Conservation (phyloP, 2,888 invertebrate species). For the Sthenelais limicola region DNA sequence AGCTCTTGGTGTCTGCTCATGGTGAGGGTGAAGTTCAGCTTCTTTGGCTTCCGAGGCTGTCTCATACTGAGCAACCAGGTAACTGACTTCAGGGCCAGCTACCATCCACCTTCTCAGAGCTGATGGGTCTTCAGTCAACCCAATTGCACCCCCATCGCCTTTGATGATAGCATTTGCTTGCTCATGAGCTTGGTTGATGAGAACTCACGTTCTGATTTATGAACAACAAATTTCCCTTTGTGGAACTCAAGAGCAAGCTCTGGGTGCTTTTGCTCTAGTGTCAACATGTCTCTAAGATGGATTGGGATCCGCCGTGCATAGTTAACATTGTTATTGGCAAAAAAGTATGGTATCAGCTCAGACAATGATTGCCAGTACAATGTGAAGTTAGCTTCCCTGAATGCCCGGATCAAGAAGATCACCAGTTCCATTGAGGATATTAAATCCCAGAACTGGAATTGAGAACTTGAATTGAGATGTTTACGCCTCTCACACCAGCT, state of each 20-base stretch:
- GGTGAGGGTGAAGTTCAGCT: no score
- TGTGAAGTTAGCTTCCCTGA: conserved; percentile 46
- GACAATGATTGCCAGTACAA: conserved; percentile 45
- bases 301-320: conserved; percentile 56
- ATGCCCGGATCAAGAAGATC: conserved; percentile 45
- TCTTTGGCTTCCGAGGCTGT: no score
- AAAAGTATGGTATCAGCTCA: conserved; percentile 50
- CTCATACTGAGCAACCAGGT: no score
- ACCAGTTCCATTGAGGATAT: conserved; percentile 37
- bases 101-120: no score
- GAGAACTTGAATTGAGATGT: conserved; percentile 11
- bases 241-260: no score
- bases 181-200: no score
- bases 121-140: no score
- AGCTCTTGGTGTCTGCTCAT: no score
- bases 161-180: no score
- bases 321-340: conserved; percentile 52
- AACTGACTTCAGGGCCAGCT: no score
- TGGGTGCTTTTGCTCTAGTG: conserved; percentile 48
- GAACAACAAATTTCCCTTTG: no score
- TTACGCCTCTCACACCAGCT: conserved; percentile 34
- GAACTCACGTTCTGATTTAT: conserved; percentile 46
- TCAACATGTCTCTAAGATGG: conserved; percentile 51
- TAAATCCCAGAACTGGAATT: conserved; percentile 47
- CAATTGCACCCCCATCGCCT: no score